These are phyloP conservation scores for Muraenolepis orangiensis DNA, from an alignment of 2,797 vertebrate genomes.

Conservation along the genomic window DNA sequence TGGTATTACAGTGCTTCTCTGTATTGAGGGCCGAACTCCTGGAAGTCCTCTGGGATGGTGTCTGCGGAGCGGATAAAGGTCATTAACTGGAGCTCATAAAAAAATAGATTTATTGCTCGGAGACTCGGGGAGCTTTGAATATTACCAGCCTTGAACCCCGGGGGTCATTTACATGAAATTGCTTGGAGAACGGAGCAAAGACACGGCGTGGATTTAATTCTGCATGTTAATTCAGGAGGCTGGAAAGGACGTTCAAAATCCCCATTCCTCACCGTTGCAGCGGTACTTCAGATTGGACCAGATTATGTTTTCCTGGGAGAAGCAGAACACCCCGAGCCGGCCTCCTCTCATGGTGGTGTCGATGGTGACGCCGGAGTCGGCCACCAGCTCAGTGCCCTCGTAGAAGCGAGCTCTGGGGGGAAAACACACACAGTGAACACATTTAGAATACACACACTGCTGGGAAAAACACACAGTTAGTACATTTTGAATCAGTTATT, in stretches of 20 bases:
- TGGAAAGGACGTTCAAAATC: background rate
- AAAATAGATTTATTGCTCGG: slow-evolving; percentile 1
- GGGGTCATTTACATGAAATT: background rate
- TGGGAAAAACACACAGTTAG: slow-evolving; percentile 20
- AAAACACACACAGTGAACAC: slow-evolving; percentile 29
- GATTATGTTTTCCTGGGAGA: slow-evolving; percentile 99
- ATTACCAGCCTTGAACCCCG: background rate
- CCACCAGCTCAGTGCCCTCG: slow-evolving; percentile 91
- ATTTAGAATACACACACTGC: too few species aligned
- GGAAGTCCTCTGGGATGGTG: slow-evolving; percentile 96
- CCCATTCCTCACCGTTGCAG: slow-evolving; percentile 85
- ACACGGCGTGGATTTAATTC: background rate
- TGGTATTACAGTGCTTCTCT: slow-evolving; percentile 76
- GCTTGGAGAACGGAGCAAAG: background rate
- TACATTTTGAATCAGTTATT: too few species aligned
- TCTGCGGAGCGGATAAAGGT: slow-evolving; percentile 72
- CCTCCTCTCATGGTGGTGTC: slow-evolving; percentile 99
- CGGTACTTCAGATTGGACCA: slow-evolving; percentile 99
- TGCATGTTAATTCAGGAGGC: background rate
- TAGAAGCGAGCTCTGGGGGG: slow-evolving; percentile 88
- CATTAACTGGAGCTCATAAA: background rate
- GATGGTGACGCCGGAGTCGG: slow-evolving; percentile 95
- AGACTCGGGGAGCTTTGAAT: slow-evolving; percentile 3
- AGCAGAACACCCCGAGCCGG: slow-evolving; percentile 96
- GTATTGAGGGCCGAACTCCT: slow-evolving; percentile 92